Base-by-base conservation (phyloP, 2,797 vertebrate genomes). In the Cottoperca gobio region DNA sequence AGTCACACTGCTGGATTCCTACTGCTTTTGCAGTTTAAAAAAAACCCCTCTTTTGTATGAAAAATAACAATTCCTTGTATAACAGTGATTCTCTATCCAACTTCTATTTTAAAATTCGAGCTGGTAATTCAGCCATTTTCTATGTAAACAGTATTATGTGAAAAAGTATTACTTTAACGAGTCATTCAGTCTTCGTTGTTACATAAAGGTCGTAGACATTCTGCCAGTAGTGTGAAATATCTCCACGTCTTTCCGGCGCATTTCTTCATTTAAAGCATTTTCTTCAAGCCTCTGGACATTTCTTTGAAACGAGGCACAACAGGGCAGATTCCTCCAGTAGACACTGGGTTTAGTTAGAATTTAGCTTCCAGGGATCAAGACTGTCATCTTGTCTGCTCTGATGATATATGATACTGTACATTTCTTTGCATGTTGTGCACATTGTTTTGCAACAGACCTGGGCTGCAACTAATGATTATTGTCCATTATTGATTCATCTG, bases 271-370 rank as follows among this genome's bases (percentile, higher is more conserved):
- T n/a, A n/a, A n/a, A 31, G 33, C 49, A 24, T 31, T 33, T 40
- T 71, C 37, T 28, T 24, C 17, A 42, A 8, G 13, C 58, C 31
- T n/a, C n/a, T 62, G 11, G 66, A 83, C 49, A 42, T 35, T 63
- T 74, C 61, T 40, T 42, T 31, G 54, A 79, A 68, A 57, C 23
- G 23, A 73, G 23, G 31, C 31, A 33, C 26, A 12, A 49, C 17
- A 48, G 10, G 5, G 11, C 26, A 52, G 28, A 59, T 66, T 59
- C 67, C 26, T 50, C 12, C 21, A 24, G 28, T 3, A 13, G 10
- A 52, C 14, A n/a, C 6, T 26, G 3, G 1, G 57, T 57, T 37
- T 43, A 9, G n/a, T 23, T 7, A 4, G 6, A 70, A 3, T 9
- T 14, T 1, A n/a, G 14, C 17, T 42, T n/a, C 64, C 3, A 71